Evolutionary conservation across 37 sponge, comb jelly and placozoan genomes (phyloP).

Genomic region (Spongilla lacustris): DNA sequence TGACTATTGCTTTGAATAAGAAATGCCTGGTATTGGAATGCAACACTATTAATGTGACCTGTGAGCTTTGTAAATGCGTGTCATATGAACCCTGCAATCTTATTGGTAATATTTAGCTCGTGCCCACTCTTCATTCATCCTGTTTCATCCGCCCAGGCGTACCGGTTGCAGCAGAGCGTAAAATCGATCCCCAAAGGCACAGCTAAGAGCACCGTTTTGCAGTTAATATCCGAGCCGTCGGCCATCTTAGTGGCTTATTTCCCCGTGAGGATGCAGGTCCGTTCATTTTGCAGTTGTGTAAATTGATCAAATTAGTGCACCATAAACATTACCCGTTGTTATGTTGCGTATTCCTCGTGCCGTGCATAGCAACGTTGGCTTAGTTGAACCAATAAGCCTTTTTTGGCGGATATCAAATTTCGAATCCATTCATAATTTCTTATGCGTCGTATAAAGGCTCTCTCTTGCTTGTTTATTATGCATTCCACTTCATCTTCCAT

Average conservation of each 20-base stretch:
- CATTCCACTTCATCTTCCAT: no score
- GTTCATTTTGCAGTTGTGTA: not conserved
- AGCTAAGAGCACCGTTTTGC: constrained; percentile 31
- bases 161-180: constrained; percentile 7
- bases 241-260: constrained; percentile 21
- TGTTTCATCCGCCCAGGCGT: no score
- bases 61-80: no score
- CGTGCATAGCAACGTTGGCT: not conserved
- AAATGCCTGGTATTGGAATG: no score
- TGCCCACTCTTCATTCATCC: no score
- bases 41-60: no score
- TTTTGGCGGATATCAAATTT: not conserved
- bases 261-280: constrained; percentile 13
- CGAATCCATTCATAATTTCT: not conserved
- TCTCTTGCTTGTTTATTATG: no score
- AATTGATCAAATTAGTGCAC: no score
- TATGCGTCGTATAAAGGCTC: not conserved
- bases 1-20: no score
- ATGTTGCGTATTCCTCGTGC: not conserved
- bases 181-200: not conserved
- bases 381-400: not conserved
- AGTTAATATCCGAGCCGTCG: not conserved
- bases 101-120: no score
- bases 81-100: no score
- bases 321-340: not conserved